A percentile compares a stretch with the other conserved stretches of the same genome.
Conservation (phyloP, 2,888 invertebrate species). For the Cephus runcator region DNA sequence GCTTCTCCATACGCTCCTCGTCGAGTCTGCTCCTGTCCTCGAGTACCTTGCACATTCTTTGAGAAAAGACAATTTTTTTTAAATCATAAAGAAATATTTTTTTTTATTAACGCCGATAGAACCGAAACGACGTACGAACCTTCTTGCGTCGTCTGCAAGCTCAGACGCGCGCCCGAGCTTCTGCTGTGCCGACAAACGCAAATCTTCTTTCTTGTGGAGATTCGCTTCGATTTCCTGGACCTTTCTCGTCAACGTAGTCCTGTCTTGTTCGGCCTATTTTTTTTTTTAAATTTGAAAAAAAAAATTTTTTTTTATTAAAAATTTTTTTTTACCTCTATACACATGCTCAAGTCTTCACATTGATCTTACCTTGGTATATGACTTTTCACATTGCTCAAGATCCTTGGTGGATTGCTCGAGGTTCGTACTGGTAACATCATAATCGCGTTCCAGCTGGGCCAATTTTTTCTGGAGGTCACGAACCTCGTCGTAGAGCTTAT, state of each 20-base stretch:
- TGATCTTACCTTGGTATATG: conserved; percentile 77
- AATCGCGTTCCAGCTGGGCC: conserved; percentile 91
- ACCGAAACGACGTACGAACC: conserved; percentile 64
- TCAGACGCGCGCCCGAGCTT: conserved; percentile 77
- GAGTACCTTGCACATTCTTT: conserved; percentile 72
- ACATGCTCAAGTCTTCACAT: background rate
- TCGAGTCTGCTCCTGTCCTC: conserved; percentile 75
- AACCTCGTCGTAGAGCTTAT: conserved; percentile 87
- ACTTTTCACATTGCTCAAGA: conserved; percentile 95
- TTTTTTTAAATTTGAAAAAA: background rate
- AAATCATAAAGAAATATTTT: too few relatives aligned
- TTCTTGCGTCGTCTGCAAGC: conserved; percentile 78
- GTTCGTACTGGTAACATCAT: conserved; percentile 86
- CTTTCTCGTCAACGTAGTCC: conserved; percentile 73
- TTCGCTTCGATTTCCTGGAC: conserved; percentile 77
- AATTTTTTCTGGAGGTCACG: conserved; percentile 96
- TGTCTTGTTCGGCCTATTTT: conserved; percentile 73
- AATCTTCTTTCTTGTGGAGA: conserved; percentile 74
- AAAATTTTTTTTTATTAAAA: background rate
- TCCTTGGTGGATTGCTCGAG: conserved; percentile 91
- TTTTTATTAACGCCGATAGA: background rate
- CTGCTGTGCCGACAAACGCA: conserved; percentile 71
- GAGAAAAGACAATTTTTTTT: too few relatives aligned
- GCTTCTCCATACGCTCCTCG: conserved; percentile 73
- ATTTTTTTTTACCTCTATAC: background rate